Percentiles rank a stretch among this genome's conserved stretches.
phyloP scores from a whole-genome alignment of 2,888 invertebrate species.

The Spisula solida region DNA sequence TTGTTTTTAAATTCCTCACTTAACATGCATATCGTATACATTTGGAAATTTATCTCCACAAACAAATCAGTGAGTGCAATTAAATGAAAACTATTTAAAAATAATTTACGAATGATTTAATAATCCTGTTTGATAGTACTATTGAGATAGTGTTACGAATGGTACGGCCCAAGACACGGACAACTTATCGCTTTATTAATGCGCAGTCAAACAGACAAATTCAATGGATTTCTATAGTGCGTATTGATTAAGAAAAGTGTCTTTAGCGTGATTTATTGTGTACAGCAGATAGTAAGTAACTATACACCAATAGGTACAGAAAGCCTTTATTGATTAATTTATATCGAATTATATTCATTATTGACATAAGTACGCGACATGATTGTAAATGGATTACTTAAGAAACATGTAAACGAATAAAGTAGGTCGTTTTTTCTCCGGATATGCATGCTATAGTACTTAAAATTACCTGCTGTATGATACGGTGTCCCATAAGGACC shows the following conservation, averaged over 20 bases:
- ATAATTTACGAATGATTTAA: neutral
- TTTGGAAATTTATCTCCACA: neutral
- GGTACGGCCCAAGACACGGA: neutral
- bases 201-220: neutral
- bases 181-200: neutral
- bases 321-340: slow-evolving; percentile 4
- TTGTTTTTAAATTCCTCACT: neutral
- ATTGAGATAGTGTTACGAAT: neutral
- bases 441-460: neutral
- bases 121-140: neutral
- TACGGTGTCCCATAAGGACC: too few species aligned
- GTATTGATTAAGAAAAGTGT: slow-evolving; percentile 15
- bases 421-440: neutral
- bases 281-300: neutral
- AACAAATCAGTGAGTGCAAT: neutral
- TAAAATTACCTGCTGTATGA: too few species aligned
- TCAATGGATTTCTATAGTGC: neutral
- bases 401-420: neutral
- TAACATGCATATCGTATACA: neutral
- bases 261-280: neutral
- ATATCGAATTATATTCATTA: slow-evolving; percentile 17
- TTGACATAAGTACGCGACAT: neutral
- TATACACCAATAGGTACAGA: neutral
- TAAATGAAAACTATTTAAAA: neutral
- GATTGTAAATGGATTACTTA: neutral